Base-by-base conservation (phyloP, 2,113 vertebrate genomes). In the Pholis gunnellus region DNA sequence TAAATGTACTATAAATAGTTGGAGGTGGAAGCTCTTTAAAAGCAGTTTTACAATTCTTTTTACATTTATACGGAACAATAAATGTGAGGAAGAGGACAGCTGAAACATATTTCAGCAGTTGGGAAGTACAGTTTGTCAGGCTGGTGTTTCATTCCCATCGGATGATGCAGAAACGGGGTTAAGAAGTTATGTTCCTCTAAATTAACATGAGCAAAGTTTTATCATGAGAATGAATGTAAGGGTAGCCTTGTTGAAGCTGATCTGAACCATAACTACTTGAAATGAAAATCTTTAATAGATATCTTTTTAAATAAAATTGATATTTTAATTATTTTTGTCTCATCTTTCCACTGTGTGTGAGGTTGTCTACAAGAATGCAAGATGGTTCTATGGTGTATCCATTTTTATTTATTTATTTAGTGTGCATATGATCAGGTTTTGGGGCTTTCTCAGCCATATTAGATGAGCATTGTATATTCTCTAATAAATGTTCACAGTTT, bases 241-340 rank as follows among this genome's bases (percentile, higher is more conserved):
- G 5, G 2, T 57, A 7, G 0, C 18, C 44, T 56, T 74, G 15
- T 48, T 76, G 6, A 69, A 25, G 44, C 17, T 65, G 25, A 70
- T 83, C 50, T 31, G 11, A 87, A 78, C 29, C 9, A 65, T 65
- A 20, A 70, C 38, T 77, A 52, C 34, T 68, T 82, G 22, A 79
- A 78, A 68, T 81, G 0, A 57, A 72, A 76, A 52, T 82, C 7
- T 81, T 86, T 71, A 57, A 59, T 64, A 31, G 0, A 71, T 63
- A 10, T 27, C n/a, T 27, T 81, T 89, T 89, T 52, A 44, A 90
- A 88, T 92, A 88, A 92, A 91, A 67, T 13, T 0, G 0, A 76
- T 78, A 78, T 83, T 84, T 86, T 14, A 76, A 88, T 84, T 78
- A 66, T 22, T 50, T 74, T 18, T 74, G 68, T 57, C 9, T 79